Percentiles rank a stretch among this genome's conserved stretches.
phyloP scores from a whole-genome alignment of 1,140 invertebrate genomes.

The Cydia fagiglandana region DNA sequence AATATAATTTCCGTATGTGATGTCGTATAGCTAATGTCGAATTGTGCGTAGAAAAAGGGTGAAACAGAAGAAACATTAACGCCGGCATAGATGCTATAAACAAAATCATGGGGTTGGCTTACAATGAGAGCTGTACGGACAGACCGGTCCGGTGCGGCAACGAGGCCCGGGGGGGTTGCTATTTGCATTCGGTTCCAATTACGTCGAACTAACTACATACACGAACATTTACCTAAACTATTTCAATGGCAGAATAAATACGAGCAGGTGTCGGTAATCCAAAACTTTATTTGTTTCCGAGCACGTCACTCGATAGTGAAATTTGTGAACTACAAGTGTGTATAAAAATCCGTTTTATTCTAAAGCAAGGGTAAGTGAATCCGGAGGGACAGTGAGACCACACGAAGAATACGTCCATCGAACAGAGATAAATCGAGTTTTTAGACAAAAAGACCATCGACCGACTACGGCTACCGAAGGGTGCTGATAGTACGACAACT shows the following conservation, averaged over 20 bases:
- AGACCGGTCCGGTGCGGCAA: not conserved
- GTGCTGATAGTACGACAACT: not conserved
- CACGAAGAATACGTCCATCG: not conserved
- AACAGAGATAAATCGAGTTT: not conserved
- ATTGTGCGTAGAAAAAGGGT: slow-evolving; percentile 49
- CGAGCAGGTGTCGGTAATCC: slow-evolving; percentile 7
- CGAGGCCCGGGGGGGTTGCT: not conserved
- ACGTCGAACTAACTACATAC: not conserved
- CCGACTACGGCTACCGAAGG: not conserved
- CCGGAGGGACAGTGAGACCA: not conserved
- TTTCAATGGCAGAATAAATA: slow-evolving; percentile 12
- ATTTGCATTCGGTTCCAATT: slow-evolving; percentile 1
- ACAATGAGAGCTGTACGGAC: not conserved
- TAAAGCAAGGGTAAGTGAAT: slow-evolving; percentile 1
- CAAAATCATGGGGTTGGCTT: not conserved
- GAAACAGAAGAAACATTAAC: not conserved
- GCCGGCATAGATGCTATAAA: not conserved
- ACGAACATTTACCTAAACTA: slow-evolving; percentile 11
- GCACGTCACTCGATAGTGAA: not conserved
- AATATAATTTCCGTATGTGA: slow-evolving; percentile 55
- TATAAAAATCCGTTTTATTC: not conserved
- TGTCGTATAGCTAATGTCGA: slow-evolving; percentile 40
- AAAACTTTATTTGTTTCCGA: not conserved
- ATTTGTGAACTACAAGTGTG: not conserved
- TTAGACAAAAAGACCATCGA: not conserved